Evolutionary conservation across 2,888 invertebrate genomes (phyloP), one percentile per base, ranked within the genome.

Genomic region (Scaptomyza caliginosa): DNA sequence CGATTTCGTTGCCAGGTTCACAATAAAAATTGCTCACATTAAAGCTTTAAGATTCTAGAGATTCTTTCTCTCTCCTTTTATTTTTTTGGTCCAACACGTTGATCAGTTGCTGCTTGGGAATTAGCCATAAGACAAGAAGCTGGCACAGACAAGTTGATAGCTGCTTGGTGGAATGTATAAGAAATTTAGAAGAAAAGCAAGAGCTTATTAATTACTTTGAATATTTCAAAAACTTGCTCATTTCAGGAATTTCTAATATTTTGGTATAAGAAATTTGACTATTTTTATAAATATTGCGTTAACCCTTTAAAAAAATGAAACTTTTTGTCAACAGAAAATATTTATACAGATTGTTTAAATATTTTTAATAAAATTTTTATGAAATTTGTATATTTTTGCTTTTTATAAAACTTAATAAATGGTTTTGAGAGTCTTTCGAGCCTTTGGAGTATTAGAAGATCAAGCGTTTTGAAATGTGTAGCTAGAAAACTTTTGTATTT

Each of bases 21-120:
- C 60, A 79, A 81, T 80, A 77, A 81, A 71, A 84, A 80, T 80
- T 81, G 84, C 77, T 80, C 81, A 81, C 77, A 84, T 81, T 74
- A 68, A 73, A 60, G 50, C 66, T 38, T 36, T 40, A 48, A 50
- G n/a, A 24, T 21, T 19, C 5, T 21, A 5, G 3, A 23, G 24
- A 24, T 43, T 34, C 6, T 16, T 0, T 17, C 17, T 13, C 13
- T 24, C 13, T 19, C 10, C 19, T n/a, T n/a, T n/a, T n/a, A n/a
- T n/a, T n/a, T n/a, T n/a, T n/a, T n/a, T n/a, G n/a, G n/a, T n/a
- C n/a, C 59, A 68, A 38, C 67, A 52, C n/a, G n/a, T 52, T 51
- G 49, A 55, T 55, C 46, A 64, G 65, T 46, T 64, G 64, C 23
- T 36, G 42, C 45, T 38, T 64, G 54, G 34, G 59, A 67, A 67